phyloP scores from a whole-genome alignment of 2,113 vertebrate species.

The Notothenia rossii region DNA sequence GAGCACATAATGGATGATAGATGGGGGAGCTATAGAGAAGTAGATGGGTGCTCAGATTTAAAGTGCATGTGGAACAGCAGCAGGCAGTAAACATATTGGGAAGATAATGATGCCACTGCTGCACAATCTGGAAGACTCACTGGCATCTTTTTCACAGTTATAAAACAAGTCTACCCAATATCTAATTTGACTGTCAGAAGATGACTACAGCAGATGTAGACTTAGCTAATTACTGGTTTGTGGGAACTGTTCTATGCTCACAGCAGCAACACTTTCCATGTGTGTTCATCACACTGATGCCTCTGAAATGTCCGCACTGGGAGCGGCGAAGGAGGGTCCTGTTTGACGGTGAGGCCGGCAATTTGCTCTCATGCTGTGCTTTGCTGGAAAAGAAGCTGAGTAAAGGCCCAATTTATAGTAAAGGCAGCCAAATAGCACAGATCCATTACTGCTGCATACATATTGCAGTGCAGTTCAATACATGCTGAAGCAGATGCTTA shows the following conservation, averaged over 20 bases:
- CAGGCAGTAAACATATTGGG: conserved; percentile 25
- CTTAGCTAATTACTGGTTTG: conserved; percentile 52
- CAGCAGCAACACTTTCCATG: conserved; percentile 40
- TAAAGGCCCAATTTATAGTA: conserved; percentile 29
- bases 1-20: conserved; percentile 37
- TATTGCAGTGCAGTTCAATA: neutral
- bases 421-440: conserved; percentile 7
- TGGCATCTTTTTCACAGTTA: conserved; percentile 14
- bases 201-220: conserved; percentile 56
- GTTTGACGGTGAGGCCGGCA: conserved; percentile 42
- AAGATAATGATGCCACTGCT: conserved; percentile 29
- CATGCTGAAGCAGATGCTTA: neutral
- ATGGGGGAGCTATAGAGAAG: conserved; percentile 33
- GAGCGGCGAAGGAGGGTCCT: conserved; percentile 30
- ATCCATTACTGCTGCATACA: conserved; percentile 11
- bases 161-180: conserved; percentile 30
- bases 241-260: conserved; percentile 51
- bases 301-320: conserved; percentile 29
- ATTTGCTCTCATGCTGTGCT: conserved; percentile 62
- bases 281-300: conserved; percentile 33
- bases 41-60: conserved; percentile 3
- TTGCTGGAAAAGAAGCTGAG: conserved; percentile 34
- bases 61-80: conserved; percentile 23
- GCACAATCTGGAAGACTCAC: conserved; percentile 29
- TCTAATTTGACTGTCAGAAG: conserved; percentile 57